Base-by-base conservation (phyloP, 2,888 invertebrate genomes). In the Nymphalis c-album region DNA sequence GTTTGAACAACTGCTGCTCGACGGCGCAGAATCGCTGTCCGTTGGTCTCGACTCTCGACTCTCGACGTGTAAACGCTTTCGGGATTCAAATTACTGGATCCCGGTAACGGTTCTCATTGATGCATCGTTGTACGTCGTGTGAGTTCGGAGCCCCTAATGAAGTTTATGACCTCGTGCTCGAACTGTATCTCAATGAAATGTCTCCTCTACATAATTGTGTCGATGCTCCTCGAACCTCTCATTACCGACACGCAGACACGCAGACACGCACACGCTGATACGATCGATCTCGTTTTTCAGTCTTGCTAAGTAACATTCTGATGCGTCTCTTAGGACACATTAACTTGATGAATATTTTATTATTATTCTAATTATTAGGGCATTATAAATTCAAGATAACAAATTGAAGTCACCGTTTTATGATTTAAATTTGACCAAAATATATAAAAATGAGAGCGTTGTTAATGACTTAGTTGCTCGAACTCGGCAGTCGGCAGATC, bases 1-100 rank as follows among this genome's bases (percentile, higher is more conserved):
- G 81, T 86, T 86, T 86, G 82, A 79, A 84, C 86, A 86, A 84
- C 80, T 86, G 86, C 73, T 67, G 65, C 35, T 40, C 4, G 20
- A n/a, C 31, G 55, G 16, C 62, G 63, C 50, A 55, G 46, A 17
- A 7, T 55, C 55, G 40, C 57, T 18, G 10, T 20, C 40, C 57
- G 35, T 57, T 35, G 57, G 57, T 57, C 57, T 57, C 46, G 8
- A 8, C 20, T 20, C 22, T 7, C 2, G 1, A 6, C 22, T 22
- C 4, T 10, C 2, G 18, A 18, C 18, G 6, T 22, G 22, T 6
- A 1, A 22, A 51, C 26, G 26, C 26, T 31, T 31, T 6, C 26
- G 26, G 26, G 26, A 31, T 31, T 31, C 26, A 6, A 31, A 5
- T 31, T 1, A 6, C 6, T 31, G 26, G 6, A 31, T 31, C 6